These are phyloP conservation scores for Lates calcarifer DNA, from an alignment of 2,113 vertebrate species.

Conservation along the genomic window DNA sequence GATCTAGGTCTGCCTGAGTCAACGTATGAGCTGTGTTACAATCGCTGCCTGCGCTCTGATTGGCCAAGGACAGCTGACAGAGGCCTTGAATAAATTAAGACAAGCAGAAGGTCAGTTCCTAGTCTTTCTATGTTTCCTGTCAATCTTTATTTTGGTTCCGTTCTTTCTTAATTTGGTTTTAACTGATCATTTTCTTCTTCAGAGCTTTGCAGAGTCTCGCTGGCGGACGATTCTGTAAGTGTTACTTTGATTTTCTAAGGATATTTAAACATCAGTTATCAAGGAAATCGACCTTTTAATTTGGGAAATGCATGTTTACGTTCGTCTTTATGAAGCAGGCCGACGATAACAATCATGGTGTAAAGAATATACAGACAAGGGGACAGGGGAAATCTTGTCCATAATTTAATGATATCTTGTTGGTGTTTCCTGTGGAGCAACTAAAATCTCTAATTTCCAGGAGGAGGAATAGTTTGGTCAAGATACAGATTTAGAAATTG, in stretches of 20 bases:
- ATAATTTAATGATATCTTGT: no score
- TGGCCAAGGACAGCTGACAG: constrained; percentile 90
- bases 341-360: no score
- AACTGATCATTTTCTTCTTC: constrained; percentile 45
- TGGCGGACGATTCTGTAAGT: constrained; percentile 96
- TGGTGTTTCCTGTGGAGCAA: no score
- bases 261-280: neutral
- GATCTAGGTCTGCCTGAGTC: constrained; percentile 93
- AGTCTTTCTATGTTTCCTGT: neutral
- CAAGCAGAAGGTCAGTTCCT: constrained; percentile 91
- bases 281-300: neutral
- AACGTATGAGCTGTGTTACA: constrained; percentile 97
- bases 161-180: neutral
- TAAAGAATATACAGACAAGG: no score
- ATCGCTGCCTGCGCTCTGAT: constrained; percentile 92
- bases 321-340: no score
- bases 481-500: no score
- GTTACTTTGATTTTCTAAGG: neutral
- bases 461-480: no score
- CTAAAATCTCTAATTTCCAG: no score
- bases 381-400: no score
- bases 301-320: no score
- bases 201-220: constrained; percentile 93
- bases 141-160: neutral
- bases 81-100: constrained; percentile 91